Base-by-base conservation (phyloP, 1,140 invertebrate species). In the Galendromus occidentalis region DNA sequence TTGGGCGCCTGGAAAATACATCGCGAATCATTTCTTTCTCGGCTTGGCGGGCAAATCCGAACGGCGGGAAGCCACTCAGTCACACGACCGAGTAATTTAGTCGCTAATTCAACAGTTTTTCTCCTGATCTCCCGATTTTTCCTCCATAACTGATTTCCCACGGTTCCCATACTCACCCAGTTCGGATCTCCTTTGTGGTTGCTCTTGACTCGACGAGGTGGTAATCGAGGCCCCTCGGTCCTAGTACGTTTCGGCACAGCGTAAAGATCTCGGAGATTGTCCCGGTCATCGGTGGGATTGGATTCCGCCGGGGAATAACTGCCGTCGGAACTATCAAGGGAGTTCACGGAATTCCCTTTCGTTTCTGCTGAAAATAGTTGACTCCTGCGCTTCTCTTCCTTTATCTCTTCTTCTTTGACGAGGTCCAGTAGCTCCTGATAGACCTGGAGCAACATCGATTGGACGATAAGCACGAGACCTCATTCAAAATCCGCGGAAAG, bases 391-490 rank as follows among this genome's bases (percentile, higher is more conserved):
- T 59, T 59, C 20, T 59, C 51, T 2, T 59, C 51, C 20, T 59
- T 59, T n/a, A 59, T 59, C 51, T 59, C 51, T 25, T 59, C 51
- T 59, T 59, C 51, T 33, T 59, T 59, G 22, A 59, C 51, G 51
- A 59, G 51, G 22, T 59, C 51, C 14, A 59, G 51, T 22, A 59
- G 22, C 51, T 59, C 51, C 51, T 59, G 51, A 22, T 59, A 59
- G 14, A 59, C 51, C 51, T 59, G 51, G 20, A 20, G 33, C 33
- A 39, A 39, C 33, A 39, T 39, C 33, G 33, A 39, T 39, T 39
- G 9, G 9, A 39, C 33, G 9, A 39, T 9, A 39, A 9, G 9
- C 33, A 4, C 33, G 33, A 39, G 33, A 39, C 33, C 33, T 39
- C 33, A 9, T 39, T 39, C 33, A 39, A 39, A 39, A 39, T 39